phyloP scores from a whole-genome alignment of 2,888 invertebrate species.

The Coelopa pilipes region DNA sequence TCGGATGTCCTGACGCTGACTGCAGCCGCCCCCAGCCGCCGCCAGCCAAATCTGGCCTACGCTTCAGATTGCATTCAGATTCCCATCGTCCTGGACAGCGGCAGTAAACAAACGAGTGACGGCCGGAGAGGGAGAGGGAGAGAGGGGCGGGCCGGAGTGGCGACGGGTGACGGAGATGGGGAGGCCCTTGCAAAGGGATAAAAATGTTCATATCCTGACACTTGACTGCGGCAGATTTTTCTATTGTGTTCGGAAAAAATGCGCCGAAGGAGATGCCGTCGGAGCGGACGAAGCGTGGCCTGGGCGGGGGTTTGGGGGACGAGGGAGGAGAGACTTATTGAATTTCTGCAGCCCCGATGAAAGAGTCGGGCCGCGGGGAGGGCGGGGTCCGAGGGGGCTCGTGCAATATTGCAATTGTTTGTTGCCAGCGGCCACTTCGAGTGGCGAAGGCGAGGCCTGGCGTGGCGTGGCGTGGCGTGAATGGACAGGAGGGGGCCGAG shows the following conservation, averaged over 20 bases:
- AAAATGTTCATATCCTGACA: slow-evolving; percentile 33
- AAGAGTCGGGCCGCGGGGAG: background rate
- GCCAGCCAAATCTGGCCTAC: background rate
- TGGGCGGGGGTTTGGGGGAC: background rate
- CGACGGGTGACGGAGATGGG: too few species aligned
- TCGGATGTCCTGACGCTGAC: too few species aligned
- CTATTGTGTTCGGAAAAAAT: slow-evolving; percentile 5
- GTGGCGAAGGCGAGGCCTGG: too few species aligned
- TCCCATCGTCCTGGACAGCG: background rate
- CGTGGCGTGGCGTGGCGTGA: too few species aligned
- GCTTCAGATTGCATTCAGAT: slow-evolving; percentile 8
- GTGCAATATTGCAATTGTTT: slow-evolving; percentile 34
- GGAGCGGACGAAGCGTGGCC: background rate
- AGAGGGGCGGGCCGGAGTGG: background rate
- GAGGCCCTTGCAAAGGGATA: background rate
- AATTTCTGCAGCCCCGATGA: slow-evolving; percentile 23
- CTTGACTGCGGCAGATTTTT: slow-evolving; percentile 24
- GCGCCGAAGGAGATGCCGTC: background rate
- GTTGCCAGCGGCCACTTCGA: slow-evolving; percentile 14
- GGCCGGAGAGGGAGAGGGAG: background rate
- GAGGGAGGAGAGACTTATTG: slow-evolving; percentile 25
- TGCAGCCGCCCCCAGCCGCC: background rate
- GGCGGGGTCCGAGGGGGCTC: background rate
- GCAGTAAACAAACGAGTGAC: too few species aligned
- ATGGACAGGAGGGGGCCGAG: too few species aligned